Evolutionary conservation across 2,113 vertebrate species (phyloP), one percentile per base, ranked within the genome.

Genomic region (Rhineura floridana): DNA sequence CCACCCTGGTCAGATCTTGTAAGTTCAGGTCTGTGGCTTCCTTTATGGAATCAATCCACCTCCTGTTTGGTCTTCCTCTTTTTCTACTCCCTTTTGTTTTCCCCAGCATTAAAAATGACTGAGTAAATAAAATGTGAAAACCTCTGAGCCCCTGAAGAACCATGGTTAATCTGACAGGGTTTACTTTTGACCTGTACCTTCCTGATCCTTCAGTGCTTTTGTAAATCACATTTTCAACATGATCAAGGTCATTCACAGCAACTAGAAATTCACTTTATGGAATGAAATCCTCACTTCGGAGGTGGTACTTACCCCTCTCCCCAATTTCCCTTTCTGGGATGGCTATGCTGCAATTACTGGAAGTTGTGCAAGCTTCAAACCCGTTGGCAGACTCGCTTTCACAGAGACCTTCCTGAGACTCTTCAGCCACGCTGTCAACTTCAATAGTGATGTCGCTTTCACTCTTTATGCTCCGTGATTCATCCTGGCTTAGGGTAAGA

Each of bases 391-490:
- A 95, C 79, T 97, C 98, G 0, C 96, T 97, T 90, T 98, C 98
- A 21, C 98, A 97, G 15, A 97, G 97, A 44, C 98, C 96, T 91
- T 98, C 98, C 4, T 97, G 98, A 0, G 96, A 97, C 89, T 98
- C 98, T 8, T 96, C 96, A 1, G 96, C 96, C 70, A 98, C 96
- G 0, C 97, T 98, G 67, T 98, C 98, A 25, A 98, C 98, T 90
- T 98, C 99, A 2, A 98, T 97, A 0, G 98, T 98, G 48, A 96
- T n/a, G 11, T 98, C 97, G 0, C 96, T 97, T 70, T 97, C 96
- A 0, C 97, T 98, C 89, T 97, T 97, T 86, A 97, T 78, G 28
- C 95, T 98, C 86, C 95, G 98, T 0, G 97, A 97, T 86, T 98
- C 98, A 0, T 98, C 98, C 0, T 97, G 97, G 73, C 97, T 97